Evolutionary conservation across 1,140 invertebrate species (phyloP).

Genomic region (Conopomorpha cramerella): DNA sequence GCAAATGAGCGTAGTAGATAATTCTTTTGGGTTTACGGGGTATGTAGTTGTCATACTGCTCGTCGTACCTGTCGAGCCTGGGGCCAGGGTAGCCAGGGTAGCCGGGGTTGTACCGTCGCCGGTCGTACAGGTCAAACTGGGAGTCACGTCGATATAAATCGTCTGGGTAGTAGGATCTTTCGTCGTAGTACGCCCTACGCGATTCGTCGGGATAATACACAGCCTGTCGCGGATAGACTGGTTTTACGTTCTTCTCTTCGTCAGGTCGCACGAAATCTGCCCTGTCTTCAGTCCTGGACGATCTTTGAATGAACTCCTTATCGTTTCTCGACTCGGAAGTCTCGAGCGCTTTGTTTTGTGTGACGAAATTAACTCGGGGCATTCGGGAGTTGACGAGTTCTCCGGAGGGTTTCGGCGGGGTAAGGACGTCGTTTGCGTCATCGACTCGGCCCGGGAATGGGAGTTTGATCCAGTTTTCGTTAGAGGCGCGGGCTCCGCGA

Average conservation of each 20-base stretch:
- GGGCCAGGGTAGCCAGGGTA: constrained; percentile 19
- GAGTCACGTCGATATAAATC: constrained; percentile 44
- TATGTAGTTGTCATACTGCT: constrained; percentile 40
- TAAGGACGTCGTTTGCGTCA: constrained; percentile 28
- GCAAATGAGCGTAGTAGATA: constrained; percentile 56
- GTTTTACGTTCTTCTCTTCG: constrained; percentile 40
- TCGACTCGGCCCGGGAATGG: constrained; percentile 36
- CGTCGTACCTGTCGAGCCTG: constrained; percentile 49
- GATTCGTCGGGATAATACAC: constrained; percentile 52
- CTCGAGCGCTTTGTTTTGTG: constrained; percentile 51
- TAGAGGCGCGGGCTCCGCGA: constrained; percentile 46
- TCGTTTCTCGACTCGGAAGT: constrained; percentile 52
- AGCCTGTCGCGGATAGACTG: constrained; percentile 51
- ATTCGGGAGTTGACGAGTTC: constrained; percentile 52
- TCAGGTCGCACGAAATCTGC: constrained; percentile 52
- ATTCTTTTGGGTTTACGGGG: constrained; percentile 54
- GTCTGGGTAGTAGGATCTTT: constrained; percentile 37
- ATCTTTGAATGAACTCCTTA: constrained; percentile 44
- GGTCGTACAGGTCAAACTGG: constrained; percentile 44
- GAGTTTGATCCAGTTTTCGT: constrained; percentile 57
- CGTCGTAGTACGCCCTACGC: constrained; percentile 44
- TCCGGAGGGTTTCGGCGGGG: constrained; percentile 36
- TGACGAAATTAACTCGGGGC: constrained; percentile 57
- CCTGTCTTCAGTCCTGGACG: constrained; percentile 38
- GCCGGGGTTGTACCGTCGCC: constrained; percentile 31